These are phyloP conservation scores for Ictalurus punctatus DNA, from an alignment of 2,113 vertebrate species.

Conservation along the genomic window DNA sequence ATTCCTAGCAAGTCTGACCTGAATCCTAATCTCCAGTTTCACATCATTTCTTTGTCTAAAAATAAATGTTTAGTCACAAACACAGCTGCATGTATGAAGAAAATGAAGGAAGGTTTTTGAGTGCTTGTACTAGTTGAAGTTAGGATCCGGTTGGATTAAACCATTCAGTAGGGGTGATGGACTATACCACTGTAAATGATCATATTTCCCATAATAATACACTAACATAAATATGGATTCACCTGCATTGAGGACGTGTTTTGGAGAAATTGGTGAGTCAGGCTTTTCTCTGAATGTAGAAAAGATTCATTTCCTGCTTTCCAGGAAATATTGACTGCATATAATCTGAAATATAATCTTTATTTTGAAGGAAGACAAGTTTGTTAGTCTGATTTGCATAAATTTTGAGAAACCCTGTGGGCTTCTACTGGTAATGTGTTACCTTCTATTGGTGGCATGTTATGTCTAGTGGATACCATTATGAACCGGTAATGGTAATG, in stretches of 20 bases:
- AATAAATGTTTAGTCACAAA: neutral
- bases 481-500: no score
- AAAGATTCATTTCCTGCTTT: neutral
- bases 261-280: constrained; percentile 67
- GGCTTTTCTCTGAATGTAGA: neutral
- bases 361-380: neutral
- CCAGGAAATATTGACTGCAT: neutral
- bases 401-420: no score
- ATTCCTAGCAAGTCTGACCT: neutral
- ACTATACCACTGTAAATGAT: neutral
- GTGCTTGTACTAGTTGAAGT: neutral
- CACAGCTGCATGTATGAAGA: neutral
- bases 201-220: no score
- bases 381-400: neutral
- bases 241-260: constrained; percentile 61
- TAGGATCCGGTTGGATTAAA: neutral
- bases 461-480: no score
- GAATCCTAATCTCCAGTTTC: neutral
- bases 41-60: neutral
- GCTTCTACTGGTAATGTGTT: no score
- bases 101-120: neutral
- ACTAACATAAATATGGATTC: constrained; percentile 55
- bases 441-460: no score
- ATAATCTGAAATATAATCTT: no score
- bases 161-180: neutral